Evolutionary conservation across 2,113 vertebrate genomes (phyloP).

Genomic region (Nestor notabilis): DNA sequence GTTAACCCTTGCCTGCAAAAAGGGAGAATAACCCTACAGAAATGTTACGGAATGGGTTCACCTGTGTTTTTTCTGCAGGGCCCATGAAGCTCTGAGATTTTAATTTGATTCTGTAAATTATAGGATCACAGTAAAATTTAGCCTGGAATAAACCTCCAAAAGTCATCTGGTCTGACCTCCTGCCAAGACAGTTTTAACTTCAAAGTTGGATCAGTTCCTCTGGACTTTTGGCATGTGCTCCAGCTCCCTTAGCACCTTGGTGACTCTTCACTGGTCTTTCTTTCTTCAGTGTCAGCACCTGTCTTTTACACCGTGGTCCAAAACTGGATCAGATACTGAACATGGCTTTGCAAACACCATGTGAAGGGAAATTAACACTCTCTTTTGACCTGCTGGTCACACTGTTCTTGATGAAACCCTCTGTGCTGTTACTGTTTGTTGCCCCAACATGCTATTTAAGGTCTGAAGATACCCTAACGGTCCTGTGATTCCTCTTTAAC

Average conservation of each 20-base stretch:
- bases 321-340: background rate
- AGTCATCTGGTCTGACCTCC: background rate
- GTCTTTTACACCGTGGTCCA: background rate
- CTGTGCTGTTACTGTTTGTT: background rate
- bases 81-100: background rate
- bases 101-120: background rate
- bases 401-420: background rate
- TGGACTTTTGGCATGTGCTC: background rate
- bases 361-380: background rate
- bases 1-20: background rate
- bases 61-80: background rate
- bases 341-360: background rate
- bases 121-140: background rate
- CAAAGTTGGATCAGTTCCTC: background rate
- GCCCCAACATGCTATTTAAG: background rate
- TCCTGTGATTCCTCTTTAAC: background rate
- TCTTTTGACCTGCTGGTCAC: background rate
- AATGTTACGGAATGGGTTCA: background rate
- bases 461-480: background rate
- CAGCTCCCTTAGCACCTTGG: background rate
- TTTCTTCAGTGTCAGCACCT: background rate
- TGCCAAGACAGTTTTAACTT: background rate
- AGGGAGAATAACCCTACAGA: background rate
- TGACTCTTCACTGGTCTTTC: background rate
- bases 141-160: background rate